These are phyloP conservation scores for Drosophila seguyi DNA, from an alignment of 1,140 invertebrate species.

Conservation along the genomic window DNA sequence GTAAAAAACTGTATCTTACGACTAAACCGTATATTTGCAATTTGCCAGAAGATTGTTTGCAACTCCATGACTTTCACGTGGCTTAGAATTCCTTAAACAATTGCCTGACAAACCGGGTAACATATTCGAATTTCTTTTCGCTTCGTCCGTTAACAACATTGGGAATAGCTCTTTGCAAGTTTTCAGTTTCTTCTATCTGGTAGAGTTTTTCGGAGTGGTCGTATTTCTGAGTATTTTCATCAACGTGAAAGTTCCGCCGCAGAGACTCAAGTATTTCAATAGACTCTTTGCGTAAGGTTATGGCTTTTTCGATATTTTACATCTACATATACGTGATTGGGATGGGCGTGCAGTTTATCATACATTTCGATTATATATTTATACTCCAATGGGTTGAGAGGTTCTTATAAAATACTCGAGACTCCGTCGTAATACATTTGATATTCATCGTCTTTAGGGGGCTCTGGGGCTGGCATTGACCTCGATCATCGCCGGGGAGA, in stretches of 20 bases:
- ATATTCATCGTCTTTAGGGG: conserved; percentile 57
- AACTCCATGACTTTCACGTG: not conserved
- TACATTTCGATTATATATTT: conserved; percentile 39
- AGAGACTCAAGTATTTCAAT: conserved; percentile 80
- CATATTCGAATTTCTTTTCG: conserved; percentile 56
- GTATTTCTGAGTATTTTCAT: conserved; percentile 78
- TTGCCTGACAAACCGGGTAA: conserved; percentile 2
- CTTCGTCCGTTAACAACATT: conserved; percentile 14
- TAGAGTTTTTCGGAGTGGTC: conserved; percentile 46
- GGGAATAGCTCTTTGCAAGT: conserved; percentile 63
- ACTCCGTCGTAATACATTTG: conserved; percentile 75
- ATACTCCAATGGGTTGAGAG: conserved; percentile 40
- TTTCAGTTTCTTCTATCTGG: conserved; percentile 39
- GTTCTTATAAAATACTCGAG: conserved; percentile 76
- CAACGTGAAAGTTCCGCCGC: conserved; percentile 39
- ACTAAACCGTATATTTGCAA: conserved; percentile 40
- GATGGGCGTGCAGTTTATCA: conserved; percentile 45
- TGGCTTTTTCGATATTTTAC: conserved; percentile 26
- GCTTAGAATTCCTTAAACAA: not conserved
- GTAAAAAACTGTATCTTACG: conserved; percentile 39
- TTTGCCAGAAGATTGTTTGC: not conserved
- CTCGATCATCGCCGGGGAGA: conserved; percentile 42
- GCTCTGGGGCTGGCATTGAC: conserved; percentile 40
- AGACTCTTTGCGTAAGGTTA: conserved; percentile 42
- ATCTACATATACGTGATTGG: conserved; percentile 32